Percentiles rank a stretch among this genome's conserved stretches.
These are phyloP conservation scores for Orthonevra nobilis DNA, from an alignment of 2,888 invertebrate genomes.

Conservation along the genomic window DNA sequence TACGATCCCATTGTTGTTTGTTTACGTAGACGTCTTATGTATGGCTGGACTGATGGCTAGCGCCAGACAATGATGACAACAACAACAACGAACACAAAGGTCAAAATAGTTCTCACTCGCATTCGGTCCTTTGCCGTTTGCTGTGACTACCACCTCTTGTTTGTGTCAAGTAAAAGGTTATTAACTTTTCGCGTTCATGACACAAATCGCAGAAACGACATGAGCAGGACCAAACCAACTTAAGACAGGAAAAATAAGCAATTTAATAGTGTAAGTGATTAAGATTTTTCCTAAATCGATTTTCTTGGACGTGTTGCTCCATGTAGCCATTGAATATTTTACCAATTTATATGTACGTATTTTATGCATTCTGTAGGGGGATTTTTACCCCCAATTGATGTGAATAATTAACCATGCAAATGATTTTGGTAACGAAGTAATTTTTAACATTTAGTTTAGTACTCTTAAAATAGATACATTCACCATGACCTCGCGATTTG, in stretches of 20 bases:
- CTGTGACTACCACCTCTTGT: conserved; percentile 8
- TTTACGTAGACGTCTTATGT: conserved; percentile 21
- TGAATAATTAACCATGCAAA: conserved; percentile 1
- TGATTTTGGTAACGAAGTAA: neutral
- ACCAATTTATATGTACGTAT: no score
- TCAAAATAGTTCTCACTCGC: conserved; percentile 53
- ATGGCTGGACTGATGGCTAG: conserved; percentile 38
- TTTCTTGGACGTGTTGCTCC: no score
- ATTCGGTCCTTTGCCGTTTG: conserved; percentile 15
- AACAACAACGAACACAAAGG: conserved; percentile 40
- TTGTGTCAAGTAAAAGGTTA: conserved; percentile 66
- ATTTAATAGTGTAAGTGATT: neutral
- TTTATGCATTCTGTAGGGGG: conserved; percentile 6
- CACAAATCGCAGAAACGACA: conserved; percentile 42
- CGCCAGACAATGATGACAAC: conserved; percentile 31
- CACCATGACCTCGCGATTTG: conserved; percentile 35
- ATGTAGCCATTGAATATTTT: no score
- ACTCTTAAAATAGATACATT: conserved; percentile 23
- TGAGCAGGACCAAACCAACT: neutral
- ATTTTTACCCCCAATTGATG: conserved; percentile 11
- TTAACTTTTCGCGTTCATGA: conserved; percentile 65
- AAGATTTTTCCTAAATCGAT: conserved; percentile 38
- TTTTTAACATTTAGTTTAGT: conserved; percentile 2
- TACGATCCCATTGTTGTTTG: conserved; percentile 24
- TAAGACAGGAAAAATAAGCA: conserved; percentile 15